Evolutionary conservation across 2,113 vertebrate species (phyloP).

Genomic region (Salminus brasiliensis): DNA sequence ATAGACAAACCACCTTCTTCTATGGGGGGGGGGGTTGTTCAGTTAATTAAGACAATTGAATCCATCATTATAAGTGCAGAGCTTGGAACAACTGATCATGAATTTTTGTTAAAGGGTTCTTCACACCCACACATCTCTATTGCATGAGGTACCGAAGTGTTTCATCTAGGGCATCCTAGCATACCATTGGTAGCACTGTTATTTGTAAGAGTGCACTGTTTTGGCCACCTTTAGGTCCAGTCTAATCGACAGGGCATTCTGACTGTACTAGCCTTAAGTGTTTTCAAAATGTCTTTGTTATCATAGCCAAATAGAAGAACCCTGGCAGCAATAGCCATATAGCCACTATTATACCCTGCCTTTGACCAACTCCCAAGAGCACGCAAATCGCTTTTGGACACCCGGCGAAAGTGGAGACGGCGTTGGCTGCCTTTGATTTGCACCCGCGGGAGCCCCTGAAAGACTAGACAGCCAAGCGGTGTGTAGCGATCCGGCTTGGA

Average conservation of each 20-base stretch:
- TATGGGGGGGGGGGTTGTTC: too few species aligned
- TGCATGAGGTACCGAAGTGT: too few species aligned
- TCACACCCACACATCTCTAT: too few species aligned
- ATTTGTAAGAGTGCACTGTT: too few species aligned
- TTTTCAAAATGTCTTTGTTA: not conserved
- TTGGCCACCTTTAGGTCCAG: too few species aligned
- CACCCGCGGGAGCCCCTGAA: conserved; percentile 52
- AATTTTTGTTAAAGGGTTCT: too few species aligned
- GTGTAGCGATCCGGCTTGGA: conserved; percentile 61
- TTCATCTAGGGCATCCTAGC: too few species aligned
- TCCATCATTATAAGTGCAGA: too few species aligned
- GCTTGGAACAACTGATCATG: too few species aligned
- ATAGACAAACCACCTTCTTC: too few species aligned
- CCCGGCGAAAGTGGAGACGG: conserved; percentile 50
- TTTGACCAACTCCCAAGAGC: conserved; percentile 56
- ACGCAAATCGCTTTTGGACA: conserved; percentile 40
- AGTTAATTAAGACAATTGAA: too few species aligned
- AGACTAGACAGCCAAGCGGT: conserved; percentile 63
- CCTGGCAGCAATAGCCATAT: not conserved
- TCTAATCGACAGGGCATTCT: not conserved
- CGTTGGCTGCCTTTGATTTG: conserved; percentile 70
- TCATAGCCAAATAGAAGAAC: not conserved
- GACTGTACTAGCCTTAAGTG: not conserved
- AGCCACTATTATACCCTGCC: not conserved
- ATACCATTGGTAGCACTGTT: too few species aligned